A percentile compares a stretch with the other conserved stretches of the same genome.
These are phyloP conservation scores for Cathartes aura DNA, from an alignment of 2,113 vertebrate genomes.

Conservation along the genomic window DNA sequence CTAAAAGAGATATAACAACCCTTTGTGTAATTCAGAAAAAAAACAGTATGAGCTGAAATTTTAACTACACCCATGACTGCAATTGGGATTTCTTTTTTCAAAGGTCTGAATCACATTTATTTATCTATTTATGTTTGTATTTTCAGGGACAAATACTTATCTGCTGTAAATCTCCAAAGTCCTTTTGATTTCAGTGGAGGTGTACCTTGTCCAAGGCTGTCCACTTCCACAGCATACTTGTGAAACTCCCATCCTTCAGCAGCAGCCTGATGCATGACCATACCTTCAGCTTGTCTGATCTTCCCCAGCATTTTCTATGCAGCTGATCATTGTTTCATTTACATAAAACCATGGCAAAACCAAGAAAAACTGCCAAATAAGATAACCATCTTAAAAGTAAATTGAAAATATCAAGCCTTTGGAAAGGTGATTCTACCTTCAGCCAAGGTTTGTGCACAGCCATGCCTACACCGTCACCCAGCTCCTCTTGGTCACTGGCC, in stretches of 20 bases:
- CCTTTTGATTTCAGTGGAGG: not conserved
- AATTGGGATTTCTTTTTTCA: not conserved
- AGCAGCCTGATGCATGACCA: not conserved
- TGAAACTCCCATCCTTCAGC: not conserved
- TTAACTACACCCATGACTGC: not conserved
- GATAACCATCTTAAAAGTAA: not conserved
- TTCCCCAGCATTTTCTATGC: not conserved
- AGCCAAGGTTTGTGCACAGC: not conserved
- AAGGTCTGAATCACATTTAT: not conserved
- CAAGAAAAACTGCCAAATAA: not conserved
- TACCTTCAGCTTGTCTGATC: not conserved
- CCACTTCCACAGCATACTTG: not conserved
- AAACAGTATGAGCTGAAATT: not conserved
- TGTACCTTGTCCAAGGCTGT: rapidly evolving
- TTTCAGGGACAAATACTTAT: not conserved
- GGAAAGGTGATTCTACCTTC: not conserved
- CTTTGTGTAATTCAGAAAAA: not conserved
- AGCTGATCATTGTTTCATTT: not conserved
- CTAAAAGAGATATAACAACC: not conserved
- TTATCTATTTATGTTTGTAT: not conserved
- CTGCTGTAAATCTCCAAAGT: not conserved
- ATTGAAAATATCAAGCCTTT: not conserved
- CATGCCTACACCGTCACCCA: not conserved
- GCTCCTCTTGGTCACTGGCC: rapidly evolving
- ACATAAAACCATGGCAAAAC: not conserved